A percentile compares a stretch with the other conserved stretches of the same genome.
Conservation (phyloP, 2,888 invertebrate genomes). For the Melipona beecheii region DNA sequence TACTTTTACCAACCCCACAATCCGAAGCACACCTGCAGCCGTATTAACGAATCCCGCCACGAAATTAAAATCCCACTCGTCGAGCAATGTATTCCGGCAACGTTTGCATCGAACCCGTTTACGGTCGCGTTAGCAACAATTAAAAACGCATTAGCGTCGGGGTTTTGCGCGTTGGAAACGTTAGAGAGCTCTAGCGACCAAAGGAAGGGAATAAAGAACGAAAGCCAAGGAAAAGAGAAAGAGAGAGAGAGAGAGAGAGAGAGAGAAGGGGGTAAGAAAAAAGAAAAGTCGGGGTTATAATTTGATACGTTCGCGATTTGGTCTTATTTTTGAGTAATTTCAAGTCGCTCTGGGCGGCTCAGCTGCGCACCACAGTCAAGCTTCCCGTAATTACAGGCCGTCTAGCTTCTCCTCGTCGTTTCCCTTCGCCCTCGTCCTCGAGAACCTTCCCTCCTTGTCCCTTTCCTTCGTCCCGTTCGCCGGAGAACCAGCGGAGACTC, state of each 20-base stretch:
- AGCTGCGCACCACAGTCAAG: conserved; percentile 61
- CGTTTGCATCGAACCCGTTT: conserved; percentile 54
- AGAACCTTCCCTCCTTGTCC: background rate
- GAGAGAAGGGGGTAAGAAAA: background rate
- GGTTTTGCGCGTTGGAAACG: conserved; percentile 22
- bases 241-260: background rate
- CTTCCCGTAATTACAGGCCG: conserved; percentile 61
- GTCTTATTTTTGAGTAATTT: conserved; percentile 82
- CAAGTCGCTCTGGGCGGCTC: conserved; percentile 79
- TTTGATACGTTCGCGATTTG: conserved; percentile 81
- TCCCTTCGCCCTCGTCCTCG: conserved; percentile 5
- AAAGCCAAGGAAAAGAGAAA: background rate
- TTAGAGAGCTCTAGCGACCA: background rate
- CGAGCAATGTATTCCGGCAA: conserved; percentile 14
- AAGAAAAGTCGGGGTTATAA: conserved; percentile 69
- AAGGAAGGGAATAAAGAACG: background rate
- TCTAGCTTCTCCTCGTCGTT: conserved; percentile 38
- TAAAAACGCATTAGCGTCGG: conserved; percentile 68
- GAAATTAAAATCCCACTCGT: background rate
- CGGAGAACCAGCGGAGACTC: conserved; percentile 5
- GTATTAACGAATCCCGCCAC: background rate
- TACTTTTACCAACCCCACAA: background rate
- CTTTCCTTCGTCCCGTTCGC: background rate
- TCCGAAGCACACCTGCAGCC: background rate
- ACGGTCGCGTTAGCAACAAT: conserved; percentile 60